Base-by-base conservation (phyloP, 2,888 invertebrate species). In the Lepeophtheirus nordmannii region DNA sequence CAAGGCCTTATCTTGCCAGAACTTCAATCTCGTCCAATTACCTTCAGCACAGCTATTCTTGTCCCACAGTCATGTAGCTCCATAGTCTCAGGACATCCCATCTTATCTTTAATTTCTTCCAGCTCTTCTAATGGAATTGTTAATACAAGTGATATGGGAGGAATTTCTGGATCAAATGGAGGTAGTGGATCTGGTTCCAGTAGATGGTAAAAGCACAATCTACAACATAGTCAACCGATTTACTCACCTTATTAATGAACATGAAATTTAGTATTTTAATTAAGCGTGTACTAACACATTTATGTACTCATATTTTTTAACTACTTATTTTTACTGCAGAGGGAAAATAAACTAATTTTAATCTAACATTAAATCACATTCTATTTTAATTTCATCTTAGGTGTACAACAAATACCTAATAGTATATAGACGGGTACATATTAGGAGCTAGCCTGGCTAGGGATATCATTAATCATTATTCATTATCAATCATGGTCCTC, bases 21-120 rank as follows among this genome's bases (percentile, higher is more conserved):
- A 39, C 65, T 65, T n/a, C 23, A 62, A 40, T 20, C 62, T 23
- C 62, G n/a, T 41, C 62, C 62, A 17, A 20, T 41, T 10, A n/a
- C 62, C 40, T 62, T 62, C 41, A 20, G 20, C 14, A 17, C 40
- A 17, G 17, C 11, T 1, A 23, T 39, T 20, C 17, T 20, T 17
- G 20, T 40, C n/a, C 62, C 62, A 38, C 39, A 40, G 3, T 39
- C 17, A 10, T 62, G 62, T 17, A 46, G 53, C 53, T 46, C 53
- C 53, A 46, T 46, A n/a, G 53, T 46, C 8, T 46, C 53, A 14
- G 53, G 53, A 46, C 53, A 46, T 17, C 30, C 53, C 53, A 46
- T 46, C 8, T 17, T 46, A 5, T 46, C 53, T 17, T n/a, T 46
- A 17, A 46, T 46, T 46, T 46, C 53, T 30, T 30, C 30, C 30